Evolutionary conservation across 2,888 invertebrate genomes (phyloP), one percentile per base, ranked within the genome.

Genomic region (Thereva unica): DNA sequence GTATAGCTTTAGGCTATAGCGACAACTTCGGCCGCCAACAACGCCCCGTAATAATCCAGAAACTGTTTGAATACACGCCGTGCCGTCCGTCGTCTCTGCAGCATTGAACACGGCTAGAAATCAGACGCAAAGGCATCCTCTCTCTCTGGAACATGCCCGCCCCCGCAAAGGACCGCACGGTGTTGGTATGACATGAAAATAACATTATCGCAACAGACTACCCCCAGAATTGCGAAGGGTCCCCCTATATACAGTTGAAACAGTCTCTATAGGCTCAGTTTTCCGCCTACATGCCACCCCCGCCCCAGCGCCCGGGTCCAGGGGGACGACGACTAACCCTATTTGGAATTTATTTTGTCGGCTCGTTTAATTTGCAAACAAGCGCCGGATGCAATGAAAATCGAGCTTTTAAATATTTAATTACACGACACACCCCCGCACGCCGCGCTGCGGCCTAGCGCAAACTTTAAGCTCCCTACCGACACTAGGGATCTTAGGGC

Each of bases 331-430:
- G 56, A 44, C 56, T 56, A 56, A 56, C 59, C 47, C 53, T 42
- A 45, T 53, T 64, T 64, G 45, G 55, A 64, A 64, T 64, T 54
- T 64, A 64, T 64, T 64, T 55, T 64, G 64, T 64, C 64, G 55
- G 55, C 54, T 64, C 55, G 64, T 64, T 64, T 49, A 64, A 64
- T 64, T 64, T 64, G 64, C 64, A 64, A 64, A 64, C 55, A 64
- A 64, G 64, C 34, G 34, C 38, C 45, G 64, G 64, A 55, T 64
- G 54, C 64, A 64, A 38, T 49, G 64, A 64, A 64, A 64, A 64
- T 64, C 55, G 47, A 47, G 53, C 64, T 64, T 55, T 54, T 64
- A 64, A 64, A 64, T 64, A 64, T 64, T 64, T 64, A 64, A 64
- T 64, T 64, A 64, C 64, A 47, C 12, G 38, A 40, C 47, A 44